These are phyloP conservation scores for Diadumene lineata DNA, from an alignment of 92 coral and sea anemone species.

Conservation along the genomic window DNA sequence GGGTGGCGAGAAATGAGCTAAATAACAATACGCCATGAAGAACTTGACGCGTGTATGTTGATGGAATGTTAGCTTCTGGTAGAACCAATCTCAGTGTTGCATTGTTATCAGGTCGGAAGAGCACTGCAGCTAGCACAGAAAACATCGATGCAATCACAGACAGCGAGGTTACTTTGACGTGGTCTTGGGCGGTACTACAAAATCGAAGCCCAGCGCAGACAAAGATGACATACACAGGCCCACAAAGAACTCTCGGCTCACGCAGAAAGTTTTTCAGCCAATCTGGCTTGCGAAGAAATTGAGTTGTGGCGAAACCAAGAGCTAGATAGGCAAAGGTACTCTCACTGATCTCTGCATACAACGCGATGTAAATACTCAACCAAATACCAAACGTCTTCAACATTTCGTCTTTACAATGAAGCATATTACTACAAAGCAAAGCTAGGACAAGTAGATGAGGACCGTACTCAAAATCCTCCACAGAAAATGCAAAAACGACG, in stretches of 20 bases:
- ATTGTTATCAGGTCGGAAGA: slow-evolving; percentile 59
- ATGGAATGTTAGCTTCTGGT: slow-evolving; percentile 39
- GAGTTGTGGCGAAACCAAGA: slow-evolving; percentile 41
- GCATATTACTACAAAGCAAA: too few species aligned
- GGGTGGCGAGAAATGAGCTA: slow-evolving; percentile 9
- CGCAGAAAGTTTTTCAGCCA: slow-evolving; percentile 22
- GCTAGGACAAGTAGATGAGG: too few species aligned
- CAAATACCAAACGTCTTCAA: too few species aligned
- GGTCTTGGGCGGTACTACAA: not conserved
- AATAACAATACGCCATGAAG: slow-evolving; percentile 29
- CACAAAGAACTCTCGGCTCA: slow-evolving; percentile 46
- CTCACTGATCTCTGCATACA: slow-evolving; percentile 12
- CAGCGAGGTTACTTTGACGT: not conserved
- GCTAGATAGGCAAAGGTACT: slow-evolving; percentile 19
- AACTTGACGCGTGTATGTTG: slow-evolving; percentile 7
- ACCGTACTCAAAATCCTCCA: too few species aligned
- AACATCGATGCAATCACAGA: slow-evolving; percentile 20
- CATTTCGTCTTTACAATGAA: too few species aligned
- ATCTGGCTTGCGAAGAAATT: slow-evolving; percentile 47
- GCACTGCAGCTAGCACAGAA: slow-evolving; percentile 41
- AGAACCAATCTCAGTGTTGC: slow-evolving; percentile 25
- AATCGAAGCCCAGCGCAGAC: slow-evolving; percentile 31
- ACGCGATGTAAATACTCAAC: slow-evolving; percentile 9
- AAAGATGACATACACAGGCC: slow-evolving; percentile 41
- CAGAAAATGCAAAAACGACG: too few species aligned